A percentile compares a stretch with the other conserved stretches of the same genome.
Conservation (phyloP, 2,888 invertebrate genomes). For the Eupithecia inturbata region DNA sequence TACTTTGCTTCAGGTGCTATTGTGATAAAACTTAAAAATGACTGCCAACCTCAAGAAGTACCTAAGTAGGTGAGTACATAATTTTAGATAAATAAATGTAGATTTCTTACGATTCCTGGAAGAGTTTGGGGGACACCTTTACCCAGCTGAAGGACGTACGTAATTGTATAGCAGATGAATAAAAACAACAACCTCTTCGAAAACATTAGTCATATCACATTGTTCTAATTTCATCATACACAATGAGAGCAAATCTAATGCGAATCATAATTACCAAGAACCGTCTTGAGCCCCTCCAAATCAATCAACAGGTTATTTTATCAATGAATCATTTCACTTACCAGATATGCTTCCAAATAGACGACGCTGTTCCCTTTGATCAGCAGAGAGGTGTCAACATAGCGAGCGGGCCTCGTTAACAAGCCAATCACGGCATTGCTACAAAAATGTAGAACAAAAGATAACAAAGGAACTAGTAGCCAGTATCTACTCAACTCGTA, state of each 20-base stretch:
- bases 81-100: no score
- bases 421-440: conserved; percentile 69
- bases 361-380: conserved; percentile 68
- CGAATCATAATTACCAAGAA: conserved; percentile 27
- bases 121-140: background rate
- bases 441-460: conserved; percentile 34
- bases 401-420: conserved; percentile 72
- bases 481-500: background rate
- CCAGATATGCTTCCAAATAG: conserved; percentile 66
- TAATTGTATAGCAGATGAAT: background rate
- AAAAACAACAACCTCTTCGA: background rate
- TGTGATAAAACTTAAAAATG: background rate
- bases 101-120: background rate
- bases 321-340: conserved; percentile 35
- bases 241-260: conserved; percentile 18
- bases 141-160: background rate
- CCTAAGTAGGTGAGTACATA: no score
- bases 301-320: conserved; percentile 31
- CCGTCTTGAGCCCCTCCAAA: conserved; percentile 16
- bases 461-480: background rate
- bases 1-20: background rate
- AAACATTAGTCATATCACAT: background rate
- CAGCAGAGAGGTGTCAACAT: conserved; percentile 72
- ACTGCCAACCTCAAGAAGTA: background rate
- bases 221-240: conserved; percentile 2